Conservation (phyloP, 2,797 vertebrate species). For the Gobio occitaniae region DNA sequence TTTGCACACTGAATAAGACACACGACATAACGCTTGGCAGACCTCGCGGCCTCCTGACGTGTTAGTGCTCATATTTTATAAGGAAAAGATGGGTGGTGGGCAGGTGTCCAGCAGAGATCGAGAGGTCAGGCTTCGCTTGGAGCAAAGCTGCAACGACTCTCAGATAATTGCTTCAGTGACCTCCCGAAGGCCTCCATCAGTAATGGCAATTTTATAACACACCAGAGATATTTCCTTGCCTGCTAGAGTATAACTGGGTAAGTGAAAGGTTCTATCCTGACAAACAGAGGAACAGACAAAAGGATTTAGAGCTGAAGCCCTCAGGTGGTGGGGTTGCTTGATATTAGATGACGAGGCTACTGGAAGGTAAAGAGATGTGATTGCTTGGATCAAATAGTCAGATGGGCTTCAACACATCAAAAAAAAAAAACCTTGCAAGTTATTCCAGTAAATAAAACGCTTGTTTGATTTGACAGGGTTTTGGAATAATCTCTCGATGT, state of each 20-base stretch:
- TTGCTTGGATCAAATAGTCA: not conserved
- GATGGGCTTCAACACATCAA: not conserved
- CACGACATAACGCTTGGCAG: not conserved
- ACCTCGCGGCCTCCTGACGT: not conserved
- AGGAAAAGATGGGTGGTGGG: constrained; percentile 24
- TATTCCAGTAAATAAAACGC: constrained; percentile 29
- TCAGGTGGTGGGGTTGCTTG: constrained; percentile 7
- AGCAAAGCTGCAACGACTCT: constrained; percentile 46
- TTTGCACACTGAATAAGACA: constrained; percentile 22
- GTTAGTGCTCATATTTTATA: constrained; percentile 1
- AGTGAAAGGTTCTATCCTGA: constrained; percentile 43
- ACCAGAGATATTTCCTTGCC: constrained; percentile 40
- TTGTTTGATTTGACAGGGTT: constrained; percentile 33
- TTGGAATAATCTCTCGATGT: constrained; percentile 39
- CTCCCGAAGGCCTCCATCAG: constrained; percentile 52
- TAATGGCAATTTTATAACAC: constrained; percentile 55
- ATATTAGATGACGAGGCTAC: not conserved
- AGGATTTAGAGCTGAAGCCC: constrained; percentile 44
- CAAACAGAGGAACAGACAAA: constrained; percentile 34
- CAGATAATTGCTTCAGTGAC: constrained; percentile 62
- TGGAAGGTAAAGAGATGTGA: not conserved
- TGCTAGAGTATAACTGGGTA: constrained; percentile 18
- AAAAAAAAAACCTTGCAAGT: not conserved
- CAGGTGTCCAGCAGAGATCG: constrained; percentile 29
- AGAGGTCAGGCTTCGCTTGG: constrained; percentile 43